Evolutionary conservation across 2,888 invertebrate species (phyloP), one percentile per base, ranked within the genome.

Genomic region (Drosophila cracens): DNA sequence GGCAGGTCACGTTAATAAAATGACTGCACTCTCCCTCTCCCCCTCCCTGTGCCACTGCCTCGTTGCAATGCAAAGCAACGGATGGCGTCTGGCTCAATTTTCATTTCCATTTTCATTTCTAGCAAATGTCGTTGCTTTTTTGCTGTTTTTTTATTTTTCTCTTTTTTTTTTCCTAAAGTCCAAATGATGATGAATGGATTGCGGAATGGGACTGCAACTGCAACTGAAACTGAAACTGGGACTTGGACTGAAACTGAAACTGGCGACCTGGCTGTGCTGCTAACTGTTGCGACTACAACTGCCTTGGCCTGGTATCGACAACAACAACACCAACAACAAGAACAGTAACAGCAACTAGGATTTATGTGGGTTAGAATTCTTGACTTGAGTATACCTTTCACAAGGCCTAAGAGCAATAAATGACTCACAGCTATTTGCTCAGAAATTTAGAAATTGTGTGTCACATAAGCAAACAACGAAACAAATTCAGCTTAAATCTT

Each of bases 161-260:
- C 21, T 46, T 2, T 27, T 34, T 31, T 40, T 25, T 40, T 40
- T 51, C 40, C 34, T n/a, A 34, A 33, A 57, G 36, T 62, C 72
- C 73, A 89, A 89, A 89, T 82, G 84, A 89, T 85, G 85, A 85
- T 85, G 80, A 85, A 85, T 87, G 87, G 67, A n/a, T 21, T 21
- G 21, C 36, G 66, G 27, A 69, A 71, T 60, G 61, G 73, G 11
- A 65, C 40, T 56, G 43, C 36, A 53, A 51, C 57, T 66, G 72
- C 29, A 60, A 53, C 60, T 66, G 72, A 2, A 49, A 69, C 56
- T 27, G 59, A 49, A 68, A 72, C 53, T 56, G 34, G 59, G 43
- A 53, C 40, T 40, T 11, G 38, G 43, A 18, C 31, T 38, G 25
- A n/a, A 13, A 27, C 34, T 27, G 49, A 13, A 4, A 16, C 48